phyloP scores from a whole-genome alignment of 2,888 invertebrate genomes.

The Ochropacha duplaris region DNA sequence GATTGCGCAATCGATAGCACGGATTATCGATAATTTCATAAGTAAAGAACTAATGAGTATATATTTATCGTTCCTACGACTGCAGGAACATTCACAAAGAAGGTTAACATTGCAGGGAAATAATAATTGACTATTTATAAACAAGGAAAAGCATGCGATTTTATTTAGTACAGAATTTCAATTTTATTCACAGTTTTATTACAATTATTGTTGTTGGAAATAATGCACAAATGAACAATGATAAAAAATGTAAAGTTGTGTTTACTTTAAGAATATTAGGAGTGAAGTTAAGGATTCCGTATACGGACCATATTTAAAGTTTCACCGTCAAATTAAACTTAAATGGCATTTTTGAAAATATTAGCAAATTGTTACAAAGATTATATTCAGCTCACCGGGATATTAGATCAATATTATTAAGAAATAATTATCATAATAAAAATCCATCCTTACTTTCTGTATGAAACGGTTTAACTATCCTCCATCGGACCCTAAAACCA shows the following conservation, averaged over 20 bases:
- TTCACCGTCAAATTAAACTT: too few relatives aligned
- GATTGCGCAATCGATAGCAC: too few relatives aligned
- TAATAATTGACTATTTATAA: neutral
- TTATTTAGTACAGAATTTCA: neutral
- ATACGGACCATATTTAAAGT: too few relatives aligned
- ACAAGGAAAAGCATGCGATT: neutral
- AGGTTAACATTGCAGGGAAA: neutral
- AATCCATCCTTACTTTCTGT: neutral
- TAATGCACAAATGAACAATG: neutral
- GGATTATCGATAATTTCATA: too few relatives aligned
- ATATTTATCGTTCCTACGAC: neutral
- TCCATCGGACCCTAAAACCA: conserved; percentile 5
- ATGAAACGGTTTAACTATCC: neutral
- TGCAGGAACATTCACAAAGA: neutral
- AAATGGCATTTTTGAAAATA: too few relatives aligned
- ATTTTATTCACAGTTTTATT: neutral
- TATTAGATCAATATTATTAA: too few relatives aligned
- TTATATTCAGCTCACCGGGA: too few relatives aligned
- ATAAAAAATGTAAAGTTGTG: neutral
- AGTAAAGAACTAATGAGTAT: neutral
- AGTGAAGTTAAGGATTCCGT: neutral
- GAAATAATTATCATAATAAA: neutral
- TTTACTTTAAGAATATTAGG: neutral
- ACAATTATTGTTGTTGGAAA: neutral
- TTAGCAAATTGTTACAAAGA: too few relatives aligned